These are phyloP conservation scores for Alviniconcha marisindica DNA, from an alignment of 1,140 invertebrate genomes.

Conservation along the genomic window DNA sequence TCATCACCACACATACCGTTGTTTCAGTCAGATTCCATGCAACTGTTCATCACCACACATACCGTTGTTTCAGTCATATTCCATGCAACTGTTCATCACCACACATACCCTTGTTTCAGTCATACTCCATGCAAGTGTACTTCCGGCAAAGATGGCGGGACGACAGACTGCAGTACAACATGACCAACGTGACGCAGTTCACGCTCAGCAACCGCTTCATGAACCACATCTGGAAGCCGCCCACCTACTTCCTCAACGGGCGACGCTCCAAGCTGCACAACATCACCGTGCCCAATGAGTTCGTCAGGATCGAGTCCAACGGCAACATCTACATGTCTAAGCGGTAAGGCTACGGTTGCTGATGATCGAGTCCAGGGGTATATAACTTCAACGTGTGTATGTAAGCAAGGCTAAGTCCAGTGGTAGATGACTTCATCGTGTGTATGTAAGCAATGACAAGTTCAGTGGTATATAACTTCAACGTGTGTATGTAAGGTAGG, in stretches of 20 bases:
- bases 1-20: no score
- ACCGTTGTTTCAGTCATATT: no score
- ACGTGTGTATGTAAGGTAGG: no score
- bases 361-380: no score
- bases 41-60: no score
- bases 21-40: no score
- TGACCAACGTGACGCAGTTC: slow-evolving; percentile 68
- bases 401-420: no score
- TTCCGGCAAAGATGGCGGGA: slow-evolving; percentile 86
- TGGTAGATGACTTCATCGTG: no score
- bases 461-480: no score
- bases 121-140: slow-evolving; percentile 98
- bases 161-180: slow-evolving; percentile 74
- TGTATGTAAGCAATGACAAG: not conserved
- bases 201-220: slow-evolving; percentile 74
- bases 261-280: slow-evolving; percentile 96
- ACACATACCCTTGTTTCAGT: no score
- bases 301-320: slow-evolving; percentile 87
- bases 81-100: no score
- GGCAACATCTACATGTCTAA: slow-evolving; percentile 96
- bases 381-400: not conserved
- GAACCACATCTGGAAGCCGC: slow-evolving; percentile 92
- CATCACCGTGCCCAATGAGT: slow-evolving; percentile 95
- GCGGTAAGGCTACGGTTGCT: slow-evolving; percentile 82
- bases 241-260: slow-evolving; percentile 96